Base-by-base conservation (phyloP, 1,140 invertebrate species). In the Prorops nasuta region DNA sequence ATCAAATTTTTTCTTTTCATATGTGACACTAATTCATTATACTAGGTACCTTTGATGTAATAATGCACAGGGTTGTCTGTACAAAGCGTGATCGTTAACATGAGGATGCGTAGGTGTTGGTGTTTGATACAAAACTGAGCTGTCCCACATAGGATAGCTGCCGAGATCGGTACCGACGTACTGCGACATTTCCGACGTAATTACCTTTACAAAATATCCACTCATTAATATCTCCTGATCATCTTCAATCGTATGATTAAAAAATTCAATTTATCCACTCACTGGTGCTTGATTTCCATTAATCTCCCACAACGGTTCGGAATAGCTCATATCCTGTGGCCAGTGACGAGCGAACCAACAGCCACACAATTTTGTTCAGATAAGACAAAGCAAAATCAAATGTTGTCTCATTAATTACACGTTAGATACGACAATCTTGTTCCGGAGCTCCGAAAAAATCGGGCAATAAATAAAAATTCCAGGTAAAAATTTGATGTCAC, bases 221-320 rank as follows among this genome's bases (percentile, higher is more conserved):
- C n/a, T n/a, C 51, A 45, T 41, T 32, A 32, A 28, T 28, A 28
- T 28, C 12, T 28, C 12, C n/a, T n/a, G n/a, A 10, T 28, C 24
- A 28, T 28, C 24, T 4, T 4, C 4, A 10, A 28, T 28, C 24
- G 24, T 6, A 28, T 28, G 4, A 28, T 28, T 35, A n/a, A 35
- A 35, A 35, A 14, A 8, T 36, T 41, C 24, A 45, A 3, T 49
- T 36, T 21, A n/a, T 17, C 12, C 46, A 68, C 71, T 67, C 59
- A 77, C 73, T 66, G 71, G 70, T 49, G 63, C 52, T 67, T 77
- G 73, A 65, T 76, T 75, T 66, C 72, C 73, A 64, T 76, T 76
- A 34, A 77, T 74, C 67, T 77, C 74, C 72, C 74, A 76, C 52
- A 74, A 47, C 21, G 71, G 63, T 71, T 77, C 71, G 62, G 67